Conservation (phyloP, 2,888 invertebrate genomes). For the Imbricaverruca yamaguchii region DNA sequence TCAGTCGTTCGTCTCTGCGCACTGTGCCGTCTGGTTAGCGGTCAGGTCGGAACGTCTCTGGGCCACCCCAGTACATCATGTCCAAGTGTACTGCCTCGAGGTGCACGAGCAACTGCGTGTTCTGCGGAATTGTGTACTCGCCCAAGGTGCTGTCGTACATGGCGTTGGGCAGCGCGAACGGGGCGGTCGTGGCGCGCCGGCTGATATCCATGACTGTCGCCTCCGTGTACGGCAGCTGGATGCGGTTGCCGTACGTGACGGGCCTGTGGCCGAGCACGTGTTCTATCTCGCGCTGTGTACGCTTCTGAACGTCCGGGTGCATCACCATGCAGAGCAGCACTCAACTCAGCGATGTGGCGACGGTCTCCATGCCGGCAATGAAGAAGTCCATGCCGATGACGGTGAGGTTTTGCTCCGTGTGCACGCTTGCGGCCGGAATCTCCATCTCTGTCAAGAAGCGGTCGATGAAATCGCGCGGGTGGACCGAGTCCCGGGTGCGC, state of each 20-base stretch:
- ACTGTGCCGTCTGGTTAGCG: no score
- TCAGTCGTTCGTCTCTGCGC: no score
- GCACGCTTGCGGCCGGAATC: not conserved
- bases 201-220: no score
- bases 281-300: constrained; percentile 34
- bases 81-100: no score
- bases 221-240: no score
- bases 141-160: no score
- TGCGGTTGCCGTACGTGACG: constrained; percentile 22
- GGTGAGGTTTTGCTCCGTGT: not conserved
- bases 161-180: no score
- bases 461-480: constrained; percentile 1
- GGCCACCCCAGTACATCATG: no score
- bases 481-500: constrained; percentile 13
- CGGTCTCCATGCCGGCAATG: constrained; percentile 22
- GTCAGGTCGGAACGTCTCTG: no score
- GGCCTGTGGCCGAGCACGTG: constrained; percentile 29
- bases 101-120: no score
- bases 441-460: not conserved
- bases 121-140: no score
- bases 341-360: constrained; percentile 11
- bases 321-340: constrained; percentile 33
- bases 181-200: no score
- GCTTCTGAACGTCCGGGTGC: constrained; percentile 34
- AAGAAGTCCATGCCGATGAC: constrained; percentile 14